phyloP scores from a whole-genome alignment of 2,797 vertebrate genomes.

The Percopsis omiscomaycus region DNA sequence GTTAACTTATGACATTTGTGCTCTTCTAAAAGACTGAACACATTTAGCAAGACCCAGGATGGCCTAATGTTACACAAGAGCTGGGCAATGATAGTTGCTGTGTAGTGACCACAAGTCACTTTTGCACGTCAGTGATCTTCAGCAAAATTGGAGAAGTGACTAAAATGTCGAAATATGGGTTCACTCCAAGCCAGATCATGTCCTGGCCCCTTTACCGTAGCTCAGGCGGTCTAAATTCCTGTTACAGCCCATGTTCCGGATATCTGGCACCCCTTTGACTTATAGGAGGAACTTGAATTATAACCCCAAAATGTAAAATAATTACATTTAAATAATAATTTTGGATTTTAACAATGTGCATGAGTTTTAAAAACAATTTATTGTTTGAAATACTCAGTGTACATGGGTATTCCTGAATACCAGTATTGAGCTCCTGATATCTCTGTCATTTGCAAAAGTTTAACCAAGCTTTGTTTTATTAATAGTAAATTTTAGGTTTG shows the following conservation, averaged over 20 bases:
- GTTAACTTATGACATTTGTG: constrained; percentile 2
- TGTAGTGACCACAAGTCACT: constrained; percentile 72
- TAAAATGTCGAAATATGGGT: constrained; percentile 79
- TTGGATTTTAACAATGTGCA: too few relatives aligned
- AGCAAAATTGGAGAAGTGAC: constrained; percentile 80
- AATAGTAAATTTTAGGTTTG: too few relatives aligned
- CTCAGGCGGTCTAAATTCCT: constrained; percentile 66
- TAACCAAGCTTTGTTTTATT: too few relatives aligned
- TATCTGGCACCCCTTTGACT: constrained; percentile 57
- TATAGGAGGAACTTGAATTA: constrained; percentile 44
- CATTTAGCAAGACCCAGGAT: constrained; percentile 68
- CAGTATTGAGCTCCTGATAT: too few relatives aligned
- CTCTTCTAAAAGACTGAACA: constrained; percentile 6
- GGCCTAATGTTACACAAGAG: constrained; percentile 72
- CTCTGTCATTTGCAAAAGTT: too few relatives aligned
- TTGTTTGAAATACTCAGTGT: too few relatives aligned
- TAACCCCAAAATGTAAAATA: too few relatives aligned
- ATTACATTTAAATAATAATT: too few relatives aligned
- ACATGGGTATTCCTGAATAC: too few relatives aligned
- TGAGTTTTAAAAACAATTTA: too few relatives aligned
- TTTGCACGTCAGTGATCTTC: constrained; percentile 65
- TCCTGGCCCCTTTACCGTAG: constrained; percentile 72
- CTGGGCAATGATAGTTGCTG: constrained; percentile 67
- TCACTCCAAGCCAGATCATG: constrained; percentile 62
- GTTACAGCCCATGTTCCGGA: constrained; percentile 62